These are phyloP conservation scores for Perizoma affinitatum DNA, from an alignment of 2,888 invertebrate genomes.

Conservation along the genomic window DNA sequence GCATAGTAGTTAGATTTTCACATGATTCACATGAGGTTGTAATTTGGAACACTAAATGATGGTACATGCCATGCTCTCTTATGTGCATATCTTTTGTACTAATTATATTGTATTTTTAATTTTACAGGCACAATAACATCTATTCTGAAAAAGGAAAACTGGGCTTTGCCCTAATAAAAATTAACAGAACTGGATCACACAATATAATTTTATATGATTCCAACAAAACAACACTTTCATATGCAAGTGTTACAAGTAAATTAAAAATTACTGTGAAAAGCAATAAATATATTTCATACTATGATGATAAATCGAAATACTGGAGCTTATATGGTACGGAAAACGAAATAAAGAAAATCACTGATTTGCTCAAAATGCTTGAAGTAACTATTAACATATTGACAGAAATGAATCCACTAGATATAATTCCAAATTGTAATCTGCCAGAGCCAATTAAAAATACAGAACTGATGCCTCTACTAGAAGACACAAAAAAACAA, in stretches of 20 bases:
- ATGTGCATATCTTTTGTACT: too few relatives aligned
- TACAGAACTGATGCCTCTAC: conserved; percentile 20
- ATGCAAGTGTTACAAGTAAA: conserved; percentile 50
- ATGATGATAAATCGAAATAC: conserved; percentile 65
- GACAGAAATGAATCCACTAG: conserved; percentile 14
- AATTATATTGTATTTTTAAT: not conserved
- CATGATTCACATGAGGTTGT: too few relatives aligned
- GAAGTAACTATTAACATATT: conserved; percentile 49
- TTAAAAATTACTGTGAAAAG: conserved; percentile 62
- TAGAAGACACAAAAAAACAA: conserved; percentile 37
- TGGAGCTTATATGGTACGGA: conserved; percentile 68
- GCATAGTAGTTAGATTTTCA: too few relatives aligned
- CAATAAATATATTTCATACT: conserved; percentile 62
- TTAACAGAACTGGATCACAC: conserved; percentile 51
- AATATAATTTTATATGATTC: conserved; percentile 70
- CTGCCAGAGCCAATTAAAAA: conserved; percentile 42
- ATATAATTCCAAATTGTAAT: conserved; percentile 26
- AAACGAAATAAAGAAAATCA: conserved; percentile 56
- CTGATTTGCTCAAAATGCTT: conserved; percentile 51
- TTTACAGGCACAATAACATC: conserved; percentile 57
- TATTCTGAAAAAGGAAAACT: conserved; percentile 66
- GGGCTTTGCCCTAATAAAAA: conserved; percentile 72
- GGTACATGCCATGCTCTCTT: too few relatives aligned
- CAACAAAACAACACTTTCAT: conserved; percentile 67
- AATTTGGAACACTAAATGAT: too few relatives aligned